phyloP scores from a whole-genome alignment of 2,113 vertebrate genomes.

The Gavia stellata region DNA sequence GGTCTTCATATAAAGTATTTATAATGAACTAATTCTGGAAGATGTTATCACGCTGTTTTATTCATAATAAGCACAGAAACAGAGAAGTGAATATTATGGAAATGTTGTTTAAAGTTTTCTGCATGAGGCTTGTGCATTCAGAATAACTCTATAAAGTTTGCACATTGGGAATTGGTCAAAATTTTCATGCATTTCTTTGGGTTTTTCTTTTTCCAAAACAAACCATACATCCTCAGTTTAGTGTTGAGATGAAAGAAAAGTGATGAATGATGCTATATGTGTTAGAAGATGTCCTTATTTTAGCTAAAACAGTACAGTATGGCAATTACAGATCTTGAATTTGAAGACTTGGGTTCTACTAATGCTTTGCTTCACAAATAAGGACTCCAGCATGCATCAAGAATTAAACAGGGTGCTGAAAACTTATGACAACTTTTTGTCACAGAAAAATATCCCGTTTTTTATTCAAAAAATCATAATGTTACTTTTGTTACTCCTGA shows the following conservation, averaged over 20 bases:
- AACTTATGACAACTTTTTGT: not conserved
- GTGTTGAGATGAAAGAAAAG: not conserved
- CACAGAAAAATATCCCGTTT: not conserved
- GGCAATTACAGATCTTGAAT: not conserved
- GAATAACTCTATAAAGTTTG: not conserved
- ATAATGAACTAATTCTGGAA: not conserved
- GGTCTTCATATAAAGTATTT: not conserved
- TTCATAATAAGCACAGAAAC: not conserved
- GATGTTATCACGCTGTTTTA: not conserved
- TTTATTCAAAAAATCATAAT: not conserved
- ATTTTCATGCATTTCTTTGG: not conserved
- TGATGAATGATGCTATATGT: not conserved
- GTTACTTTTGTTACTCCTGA: not conserved
- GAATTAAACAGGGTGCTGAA: not conserved
- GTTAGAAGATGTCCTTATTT: not conserved
- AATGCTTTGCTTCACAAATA: not conserved
- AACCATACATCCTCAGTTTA: not conserved
- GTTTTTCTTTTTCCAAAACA: not conserved
- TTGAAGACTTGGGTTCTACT: not conserved
- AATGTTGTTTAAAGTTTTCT: not conserved
- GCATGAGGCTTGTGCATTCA: not conserved
- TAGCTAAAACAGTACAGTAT: not conserved
- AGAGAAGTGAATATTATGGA: not conserved
- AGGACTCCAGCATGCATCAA: not conserved
- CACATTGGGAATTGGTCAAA: not conserved